phyloP scores from a whole-genome alignment of 2,113 vertebrate species.

The Ascaphus truei region DNA sequence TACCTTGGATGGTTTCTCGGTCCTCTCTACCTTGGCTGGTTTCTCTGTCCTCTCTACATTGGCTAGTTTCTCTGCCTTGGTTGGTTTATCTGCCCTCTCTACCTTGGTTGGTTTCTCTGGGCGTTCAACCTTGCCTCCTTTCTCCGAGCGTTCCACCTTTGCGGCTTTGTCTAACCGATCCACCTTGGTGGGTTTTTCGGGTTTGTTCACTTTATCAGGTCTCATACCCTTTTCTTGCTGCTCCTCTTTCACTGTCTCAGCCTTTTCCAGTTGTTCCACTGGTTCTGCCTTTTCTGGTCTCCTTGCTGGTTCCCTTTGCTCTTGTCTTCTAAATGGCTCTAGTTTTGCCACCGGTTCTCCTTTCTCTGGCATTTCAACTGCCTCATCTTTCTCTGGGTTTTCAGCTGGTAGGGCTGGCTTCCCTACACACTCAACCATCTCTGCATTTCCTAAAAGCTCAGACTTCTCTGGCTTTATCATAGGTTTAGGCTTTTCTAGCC shows the following conservation, averaged over 20 bases:
- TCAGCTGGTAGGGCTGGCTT: not conserved
- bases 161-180: constrained; percentile 30
- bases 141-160: constrained; percentile 32
- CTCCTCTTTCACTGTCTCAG: constrained; percentile 34
- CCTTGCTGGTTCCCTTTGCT: constrained; percentile 17
- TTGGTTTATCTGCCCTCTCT: constrained; percentile 8
- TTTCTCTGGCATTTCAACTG: not conserved
- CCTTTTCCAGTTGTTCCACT: constrained; percentile 35
- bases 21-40: constrained; percentile 14
- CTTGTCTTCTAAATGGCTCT: constrained; percentile 34
- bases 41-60: constrained; percentile 19
- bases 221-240: constrained; percentile 41
- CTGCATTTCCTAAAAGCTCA: constrained; percentile 1
- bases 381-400: constrained; percentile 34
- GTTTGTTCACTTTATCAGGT: constrained; percentile 7
- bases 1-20: not conserved
- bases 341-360: not conserved
- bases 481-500: not conserved
- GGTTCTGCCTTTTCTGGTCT: constrained; percentile 36
- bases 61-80: constrained; percentile 44
- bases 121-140: constrained; percentile 33
- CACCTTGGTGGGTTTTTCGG: constrained; percentile 10
- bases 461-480: not conserved
- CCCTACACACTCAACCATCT: constrained; percentile 30
- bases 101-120: constrained; percentile 45